A percentile compares a stretch with the other conserved stretches of the same genome.
Conservation (phyloP, 2,113 vertebrate genomes). For the Buteo buteo region DNA sequence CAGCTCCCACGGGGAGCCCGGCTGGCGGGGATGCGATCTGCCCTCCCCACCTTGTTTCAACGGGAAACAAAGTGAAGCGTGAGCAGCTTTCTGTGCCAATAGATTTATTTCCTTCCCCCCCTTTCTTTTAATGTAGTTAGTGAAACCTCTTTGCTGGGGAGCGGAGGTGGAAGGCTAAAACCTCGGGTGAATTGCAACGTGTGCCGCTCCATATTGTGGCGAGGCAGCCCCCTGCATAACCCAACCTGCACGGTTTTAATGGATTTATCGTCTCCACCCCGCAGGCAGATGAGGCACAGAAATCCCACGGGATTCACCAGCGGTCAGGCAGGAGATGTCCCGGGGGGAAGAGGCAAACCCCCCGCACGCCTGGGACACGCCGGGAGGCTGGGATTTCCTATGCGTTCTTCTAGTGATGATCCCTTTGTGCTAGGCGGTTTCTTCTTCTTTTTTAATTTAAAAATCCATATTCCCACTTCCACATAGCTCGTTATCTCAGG, state of each 20-base stretch:
- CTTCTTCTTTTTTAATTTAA: constrained; percentile 59
- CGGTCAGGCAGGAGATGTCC: not conserved
- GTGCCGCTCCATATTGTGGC: accelerated
- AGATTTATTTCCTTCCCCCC: not conserved
- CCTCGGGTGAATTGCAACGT: not conserved
- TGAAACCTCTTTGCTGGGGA: not conserved
- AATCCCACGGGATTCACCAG: not conserved
- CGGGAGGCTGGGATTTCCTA: not conserved
- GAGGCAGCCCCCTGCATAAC: not conserved
- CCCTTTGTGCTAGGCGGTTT: constrained; percentile 2
- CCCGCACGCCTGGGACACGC: accelerated
- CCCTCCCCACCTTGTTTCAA: not conserved
- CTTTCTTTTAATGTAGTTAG: not conserved
- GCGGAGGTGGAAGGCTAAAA: not conserved
- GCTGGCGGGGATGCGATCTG: not conserved
- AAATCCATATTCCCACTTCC: constrained; percentile 51
- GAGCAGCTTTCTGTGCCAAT: not conserved
- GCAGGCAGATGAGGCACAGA: not conserved
- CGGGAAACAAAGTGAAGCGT: not conserved
- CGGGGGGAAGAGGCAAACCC: not conserved
- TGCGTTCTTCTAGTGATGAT: not conserved
- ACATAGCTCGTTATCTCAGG: constrained; percentile 55
- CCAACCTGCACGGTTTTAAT: not conserved
- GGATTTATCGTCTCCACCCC: not conserved
- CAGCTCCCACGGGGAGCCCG: not conserved